A percentile compares a stretch with the other conserved stretches of the same genome.
phyloP scores from a whole-genome alignment of 2,113 vertebrate species.

The Tetrao urogallus region DNA sequence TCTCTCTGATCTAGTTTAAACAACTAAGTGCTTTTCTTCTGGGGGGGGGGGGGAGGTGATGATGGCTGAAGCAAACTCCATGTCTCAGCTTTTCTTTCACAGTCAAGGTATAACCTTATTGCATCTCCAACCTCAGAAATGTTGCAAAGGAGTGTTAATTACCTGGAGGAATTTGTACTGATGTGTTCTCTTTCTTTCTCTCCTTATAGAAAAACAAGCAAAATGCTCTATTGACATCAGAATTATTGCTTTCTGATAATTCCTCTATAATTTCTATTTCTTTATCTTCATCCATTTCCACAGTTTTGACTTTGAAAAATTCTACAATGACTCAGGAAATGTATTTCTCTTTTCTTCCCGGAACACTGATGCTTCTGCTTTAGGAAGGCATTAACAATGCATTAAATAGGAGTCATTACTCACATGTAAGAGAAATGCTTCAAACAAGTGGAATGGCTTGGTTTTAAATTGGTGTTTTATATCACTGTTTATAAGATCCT shows the following conservation, averaged over 20 bases:
- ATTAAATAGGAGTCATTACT: slow-evolving; percentile 50
- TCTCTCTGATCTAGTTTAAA: not conserved
- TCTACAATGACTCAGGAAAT: not conserved
- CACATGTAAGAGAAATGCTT: slow-evolving; percentile 4
- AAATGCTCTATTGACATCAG: not conserved
- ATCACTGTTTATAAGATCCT: not conserved
- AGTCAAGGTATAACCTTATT: not conserved
- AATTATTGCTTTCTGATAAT: not conserved
- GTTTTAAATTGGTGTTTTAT: not conserved
- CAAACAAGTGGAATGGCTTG: not conserved
- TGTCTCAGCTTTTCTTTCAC: not conserved
- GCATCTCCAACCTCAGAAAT: not conserved
- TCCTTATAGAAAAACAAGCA: not conserved
- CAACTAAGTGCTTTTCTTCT: not conserved
- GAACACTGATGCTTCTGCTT: not conserved
- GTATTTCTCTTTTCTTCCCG: slow-evolving; percentile 31
- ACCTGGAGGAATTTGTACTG: not conserved
- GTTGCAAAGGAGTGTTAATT: not conserved
- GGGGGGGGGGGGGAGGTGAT: accelerated
- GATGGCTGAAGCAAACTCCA: not conserved
- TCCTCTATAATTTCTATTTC: not conserved
- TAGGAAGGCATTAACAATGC: slow-evolving; percentile 43
- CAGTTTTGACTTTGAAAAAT: slow-evolving; percentile 14
- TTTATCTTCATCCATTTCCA: not conserved
- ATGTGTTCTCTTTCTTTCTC: not conserved